Evolutionary conservation across 2,888 invertebrate species (phyloP).

Genomic region (Electrophaes corylata): DNA sequence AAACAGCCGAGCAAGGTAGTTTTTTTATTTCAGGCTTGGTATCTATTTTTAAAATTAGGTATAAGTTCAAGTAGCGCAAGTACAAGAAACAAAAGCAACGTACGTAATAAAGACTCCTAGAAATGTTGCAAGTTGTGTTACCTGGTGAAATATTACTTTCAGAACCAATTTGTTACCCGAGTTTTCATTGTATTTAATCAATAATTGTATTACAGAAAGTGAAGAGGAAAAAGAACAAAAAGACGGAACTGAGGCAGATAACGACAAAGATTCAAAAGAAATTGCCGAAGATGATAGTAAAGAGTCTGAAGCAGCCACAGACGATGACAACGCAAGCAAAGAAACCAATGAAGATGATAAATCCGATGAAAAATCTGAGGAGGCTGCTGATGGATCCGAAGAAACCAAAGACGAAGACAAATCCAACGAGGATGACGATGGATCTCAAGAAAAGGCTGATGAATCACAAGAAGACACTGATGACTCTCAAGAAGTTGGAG

Average conservation of each 20-base stretch:
- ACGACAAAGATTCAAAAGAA: constrained; percentile 50
- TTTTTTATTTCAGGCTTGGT: too few species aligned
- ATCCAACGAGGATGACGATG: constrained; percentile 51
- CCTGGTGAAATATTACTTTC: too few species aligned
- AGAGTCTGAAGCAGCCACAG: constrained; percentile 53
- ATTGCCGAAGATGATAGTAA: constrained; percentile 55
- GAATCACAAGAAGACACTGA: constrained; percentile 54
- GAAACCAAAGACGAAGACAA: constrained; percentile 54
- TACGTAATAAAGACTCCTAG: too few species aligned
- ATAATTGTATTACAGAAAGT: constrained; percentile 62
- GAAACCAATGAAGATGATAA: constrained; percentile 52
- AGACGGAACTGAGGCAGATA: constrained; percentile 50
- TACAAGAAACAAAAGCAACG: too few species aligned
- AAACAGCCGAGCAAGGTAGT: constrained; percentile 73
- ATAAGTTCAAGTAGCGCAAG: too few species aligned
- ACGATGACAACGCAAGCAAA: constrained; percentile 49
- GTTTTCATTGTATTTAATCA: too few species aligned
- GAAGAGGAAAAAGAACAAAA: constrained; percentile 61
- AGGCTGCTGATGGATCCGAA: constrained; percentile 52
- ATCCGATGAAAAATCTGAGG: constrained; percentile 63
- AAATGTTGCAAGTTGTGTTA: too few species aligned
- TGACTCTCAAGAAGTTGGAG: constrained; percentile 54
- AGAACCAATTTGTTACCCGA: too few species aligned
- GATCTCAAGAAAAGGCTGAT: constrained; percentile 53
- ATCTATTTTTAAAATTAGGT: too few species aligned